Conservation (phyloP, 2,797 vertebrate species). For the Benthosema pterotum region DNA sequence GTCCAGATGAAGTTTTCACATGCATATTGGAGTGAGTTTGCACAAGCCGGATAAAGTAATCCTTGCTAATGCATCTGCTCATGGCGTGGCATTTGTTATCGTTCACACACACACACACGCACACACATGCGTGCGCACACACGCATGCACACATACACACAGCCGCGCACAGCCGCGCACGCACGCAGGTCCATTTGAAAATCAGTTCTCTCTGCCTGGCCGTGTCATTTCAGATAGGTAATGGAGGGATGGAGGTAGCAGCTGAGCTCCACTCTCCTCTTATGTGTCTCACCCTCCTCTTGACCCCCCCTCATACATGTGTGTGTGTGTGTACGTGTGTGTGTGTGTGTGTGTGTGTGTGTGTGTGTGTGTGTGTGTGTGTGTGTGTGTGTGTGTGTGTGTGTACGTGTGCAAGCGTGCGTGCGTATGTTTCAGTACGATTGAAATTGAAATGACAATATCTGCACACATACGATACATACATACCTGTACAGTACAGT, state of each 20-base stretch:
- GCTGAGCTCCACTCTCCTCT: constrained; percentile 13
- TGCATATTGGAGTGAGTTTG: constrained; percentile 19
- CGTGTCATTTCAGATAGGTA: constrained; percentile 10
- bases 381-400: too few relatives aligned
- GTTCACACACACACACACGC: background rate
- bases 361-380: too few relatives aligned
- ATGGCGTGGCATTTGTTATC: background rate
- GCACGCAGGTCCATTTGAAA: constrained; percentile 26
- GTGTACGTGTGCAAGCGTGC: too few relatives aligned
- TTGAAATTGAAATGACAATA: too few relatives aligned
- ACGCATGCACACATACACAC: background rate
- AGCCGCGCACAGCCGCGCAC: constrained; percentile 5
- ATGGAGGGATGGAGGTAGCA: constrained; percentile 15
- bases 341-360: too few relatives aligned
- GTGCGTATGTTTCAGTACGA: too few relatives aligned
- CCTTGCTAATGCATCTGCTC: constrained; percentile 8
- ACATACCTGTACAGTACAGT: too few relatives aligned
- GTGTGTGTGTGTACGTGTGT: too few relatives aligned
- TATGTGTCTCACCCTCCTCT: background rate
- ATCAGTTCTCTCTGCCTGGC: constrained; percentile 25
- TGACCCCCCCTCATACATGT: too few relatives aligned
- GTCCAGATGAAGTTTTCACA: background rate
- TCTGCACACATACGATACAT: too few relatives aligned
- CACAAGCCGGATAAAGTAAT: background rate
- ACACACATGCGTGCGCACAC: background rate